A percentile compares a stretch with the other conserved stretches of the same genome.
Conservation (phyloP, 2,888 invertebrate species). For the Agrochola litura region DNA sequence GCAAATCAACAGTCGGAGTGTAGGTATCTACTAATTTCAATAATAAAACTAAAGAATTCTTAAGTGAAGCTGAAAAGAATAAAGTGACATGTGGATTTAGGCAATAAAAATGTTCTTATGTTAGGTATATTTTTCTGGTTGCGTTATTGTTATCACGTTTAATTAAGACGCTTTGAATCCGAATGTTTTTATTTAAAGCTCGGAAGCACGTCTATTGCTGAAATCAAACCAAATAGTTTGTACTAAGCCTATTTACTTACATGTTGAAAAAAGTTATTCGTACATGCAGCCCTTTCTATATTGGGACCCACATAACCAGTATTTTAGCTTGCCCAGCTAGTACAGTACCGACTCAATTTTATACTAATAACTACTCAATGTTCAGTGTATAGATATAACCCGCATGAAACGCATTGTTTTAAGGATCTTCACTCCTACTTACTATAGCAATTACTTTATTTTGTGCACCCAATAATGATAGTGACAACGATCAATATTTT, state of each 20-base stretch:
- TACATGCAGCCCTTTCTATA: constrained; percentile 18
- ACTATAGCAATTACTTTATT: constrained; percentile 40
- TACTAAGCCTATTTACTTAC: constrained; percentile 8
- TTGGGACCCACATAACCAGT: constrained; percentile 21
- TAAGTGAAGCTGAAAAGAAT: constrained; percentile 7
- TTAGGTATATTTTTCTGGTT: constrained; percentile 13
- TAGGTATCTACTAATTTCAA: constrained; percentile 11
- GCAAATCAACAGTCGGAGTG: background rate
- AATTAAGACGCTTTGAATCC: constrained; percentile 10
- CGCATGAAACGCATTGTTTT: constrained; percentile 43
- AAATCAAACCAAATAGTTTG: constrained; percentile 37
- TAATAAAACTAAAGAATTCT: constrained; percentile 3
- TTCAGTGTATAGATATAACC: constrained; percentile 39
- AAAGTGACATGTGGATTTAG: constrained; percentile 3
- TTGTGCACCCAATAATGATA: constrained; percentile 56
- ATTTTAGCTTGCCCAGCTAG: constrained; percentile 40
- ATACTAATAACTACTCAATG: constrained; percentile 37
- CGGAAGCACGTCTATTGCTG: constrained; percentile 8
- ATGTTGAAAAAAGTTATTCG: constrained; percentile 9
- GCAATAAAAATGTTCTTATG: constrained; percentile 1
- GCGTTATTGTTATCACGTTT: background rate
- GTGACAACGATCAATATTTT: constrained; percentile 64
- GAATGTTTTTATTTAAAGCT: background rate
- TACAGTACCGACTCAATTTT: constrained; percentile 27
- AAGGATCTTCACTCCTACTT: constrained; percentile 27